Conservation (phyloP, 2,113 vertebrate species). For the Vicugna pacos region DNA sequence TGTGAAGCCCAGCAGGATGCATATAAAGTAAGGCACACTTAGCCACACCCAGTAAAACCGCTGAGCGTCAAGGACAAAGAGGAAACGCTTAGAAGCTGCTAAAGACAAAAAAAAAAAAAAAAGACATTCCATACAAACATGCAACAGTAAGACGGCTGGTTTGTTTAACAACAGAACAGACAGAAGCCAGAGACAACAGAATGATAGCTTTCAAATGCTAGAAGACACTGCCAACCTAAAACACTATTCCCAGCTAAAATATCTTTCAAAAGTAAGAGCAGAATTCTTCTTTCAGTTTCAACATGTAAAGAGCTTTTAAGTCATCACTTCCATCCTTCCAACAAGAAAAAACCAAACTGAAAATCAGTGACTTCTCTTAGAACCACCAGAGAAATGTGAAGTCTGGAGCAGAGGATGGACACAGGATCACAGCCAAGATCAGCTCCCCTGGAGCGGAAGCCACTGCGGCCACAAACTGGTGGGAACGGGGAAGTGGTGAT, state of each 20-base stretch:
- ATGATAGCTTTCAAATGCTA: not conserved
- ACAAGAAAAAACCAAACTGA: not conserved
- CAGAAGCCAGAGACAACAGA: not conserved
- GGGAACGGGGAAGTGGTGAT: not conserved
- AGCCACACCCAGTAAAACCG: not conserved
- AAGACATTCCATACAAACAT: not conserved
- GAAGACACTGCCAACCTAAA: not conserved
- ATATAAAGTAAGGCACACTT: not conserved
- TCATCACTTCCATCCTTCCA: not conserved
- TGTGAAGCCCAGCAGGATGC: not conserved
- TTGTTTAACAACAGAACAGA: not conserved
- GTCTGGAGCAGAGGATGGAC: not conserved
- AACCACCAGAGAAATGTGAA: not conserved
- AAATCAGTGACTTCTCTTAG: not conserved
- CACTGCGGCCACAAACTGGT: not conserved
- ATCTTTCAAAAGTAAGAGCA: not conserved
- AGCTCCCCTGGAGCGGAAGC: not conserved
- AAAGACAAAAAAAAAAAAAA: not conserved
- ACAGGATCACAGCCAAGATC: not conserved
- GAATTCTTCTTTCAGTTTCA: not conserved
- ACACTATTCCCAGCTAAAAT: not conserved
- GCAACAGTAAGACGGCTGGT: not conserved
- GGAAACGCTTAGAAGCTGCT: not conserved
- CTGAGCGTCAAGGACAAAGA: not conserved
- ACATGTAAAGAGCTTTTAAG: not conserved